These are phyloP conservation scores for Bos javanicus DNA, from an alignment of 2,113 vertebrate genomes.

Conservation along the genomic window DNA sequence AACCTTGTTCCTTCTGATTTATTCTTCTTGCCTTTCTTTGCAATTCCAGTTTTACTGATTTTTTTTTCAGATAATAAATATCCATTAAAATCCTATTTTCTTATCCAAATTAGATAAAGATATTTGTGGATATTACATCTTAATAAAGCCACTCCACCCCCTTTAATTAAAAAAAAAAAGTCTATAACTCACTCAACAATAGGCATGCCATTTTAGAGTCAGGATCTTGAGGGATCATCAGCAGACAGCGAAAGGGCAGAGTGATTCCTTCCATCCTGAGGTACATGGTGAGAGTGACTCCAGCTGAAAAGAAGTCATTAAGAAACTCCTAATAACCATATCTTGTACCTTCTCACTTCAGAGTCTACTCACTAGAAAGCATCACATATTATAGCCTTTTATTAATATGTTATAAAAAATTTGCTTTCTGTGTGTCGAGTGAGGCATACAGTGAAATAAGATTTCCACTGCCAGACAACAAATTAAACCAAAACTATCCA, in stretches of 20 bases:
- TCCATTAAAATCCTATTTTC: not conserved
- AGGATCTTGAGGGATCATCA: not conserved
- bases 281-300: not conserved
- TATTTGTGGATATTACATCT: not conserved
- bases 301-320: conserved; percentile 43
- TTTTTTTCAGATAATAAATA: not conserved
- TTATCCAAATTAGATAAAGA: not conserved
- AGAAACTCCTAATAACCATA: not conserved
- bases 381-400: not conserved
- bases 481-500: not conserved
- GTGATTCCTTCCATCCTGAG: not conserved
- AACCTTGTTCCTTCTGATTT: not conserved
- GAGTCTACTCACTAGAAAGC: conserved; percentile 4
- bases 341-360: conserved; percentile 28
- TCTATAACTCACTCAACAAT: not conserved
- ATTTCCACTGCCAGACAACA: not conserved
- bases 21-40: not conserved
- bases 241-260: not conserved
- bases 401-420: not conserved
- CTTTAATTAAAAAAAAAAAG: not conserved
- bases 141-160: not conserved
- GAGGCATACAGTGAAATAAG: not conserved
- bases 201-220: not conserved
- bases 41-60: not conserved
- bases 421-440: not conserved